Evolutionary conservation across 2,113 vertebrate species (phyloP).

Genomic region (Catagonus wagneri): DNA sequence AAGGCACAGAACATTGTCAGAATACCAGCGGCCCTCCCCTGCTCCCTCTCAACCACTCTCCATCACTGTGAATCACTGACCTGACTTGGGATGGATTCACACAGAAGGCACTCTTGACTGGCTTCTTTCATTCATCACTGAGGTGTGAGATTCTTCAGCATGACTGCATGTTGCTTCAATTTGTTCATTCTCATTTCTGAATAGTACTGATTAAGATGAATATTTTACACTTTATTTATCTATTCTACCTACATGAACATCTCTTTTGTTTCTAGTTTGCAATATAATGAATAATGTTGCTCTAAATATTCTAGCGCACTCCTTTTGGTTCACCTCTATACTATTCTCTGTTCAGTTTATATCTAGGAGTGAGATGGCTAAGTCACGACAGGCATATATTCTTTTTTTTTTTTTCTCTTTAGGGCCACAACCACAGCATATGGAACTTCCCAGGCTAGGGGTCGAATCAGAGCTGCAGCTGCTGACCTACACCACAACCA

Average conservation of each 20-base stretch:
- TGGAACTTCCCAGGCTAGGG: too few species aligned
- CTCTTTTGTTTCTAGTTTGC: slow-evolving; percentile 17
- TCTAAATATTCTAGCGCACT: not conserved
- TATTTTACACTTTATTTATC: slow-evolving; percentile 1
- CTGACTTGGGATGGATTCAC: not conserved
- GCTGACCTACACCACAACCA: too few species aligned
- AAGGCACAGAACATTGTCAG: not conserved
- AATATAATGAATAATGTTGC: not conserved
- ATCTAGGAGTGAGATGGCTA: not conserved
- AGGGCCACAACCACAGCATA: too few species aligned
- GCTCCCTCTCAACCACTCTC: not conserved
- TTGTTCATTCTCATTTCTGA: not conserved
- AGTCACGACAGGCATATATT: not conserved
- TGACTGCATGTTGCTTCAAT: not conserved
- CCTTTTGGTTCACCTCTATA: not conserved
- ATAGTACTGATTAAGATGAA: not conserved
- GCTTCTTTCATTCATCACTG: not conserved
- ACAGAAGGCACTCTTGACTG: not conserved
- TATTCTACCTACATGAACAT: not conserved
- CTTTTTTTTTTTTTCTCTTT: not conserved
- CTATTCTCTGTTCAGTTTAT: slow-evolving; percentile 17
- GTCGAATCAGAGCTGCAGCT: too few species aligned
- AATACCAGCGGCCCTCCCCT: not conserved
- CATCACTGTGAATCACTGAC: not conserved
- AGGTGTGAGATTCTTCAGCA: not conserved